phyloP scores from a whole-genome alignment of 2,888 invertebrate genomes.

The Mechanitis messenoides region DNA sequence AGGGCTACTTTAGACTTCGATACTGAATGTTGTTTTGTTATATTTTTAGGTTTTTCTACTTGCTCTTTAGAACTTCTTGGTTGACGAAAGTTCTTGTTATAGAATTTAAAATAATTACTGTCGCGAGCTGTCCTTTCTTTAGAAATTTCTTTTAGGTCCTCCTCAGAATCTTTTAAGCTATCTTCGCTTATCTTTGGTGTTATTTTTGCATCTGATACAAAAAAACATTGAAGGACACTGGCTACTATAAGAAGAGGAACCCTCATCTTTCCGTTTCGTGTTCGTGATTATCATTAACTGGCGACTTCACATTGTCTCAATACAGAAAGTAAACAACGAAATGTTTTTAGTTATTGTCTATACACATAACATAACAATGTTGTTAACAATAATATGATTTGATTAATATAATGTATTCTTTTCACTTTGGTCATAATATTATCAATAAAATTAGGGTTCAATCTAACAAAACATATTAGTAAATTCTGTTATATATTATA shows the following conservation, averaged over 20 bases:
- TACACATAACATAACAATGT: constrained; percentile 43
- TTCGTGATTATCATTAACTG: constrained; percentile 38
- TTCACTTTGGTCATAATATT: constrained; percentile 12
- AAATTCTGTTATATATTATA: no score
- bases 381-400: constrained; percentile 35
- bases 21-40: constrained; percentile 13
- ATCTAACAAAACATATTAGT: no score
- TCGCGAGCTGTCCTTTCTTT: constrained; percentile 11
- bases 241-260: constrained; percentile 13
- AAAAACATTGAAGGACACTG: constrained; percentile 8
- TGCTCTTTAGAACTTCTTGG: constrained; percentile 12
- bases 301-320: constrained; percentile 38
- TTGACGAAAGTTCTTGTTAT: constrained; percentile 16
- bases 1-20: constrained; percentile 30
- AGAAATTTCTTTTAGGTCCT: background rate
- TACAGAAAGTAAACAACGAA: constrained; percentile 49
- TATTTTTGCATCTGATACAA: constrained; percentile 8
- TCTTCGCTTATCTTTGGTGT: constrained; percentile 6
- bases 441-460: constrained; percentile 20
- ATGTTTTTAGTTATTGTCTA: constrained; percentile 52
- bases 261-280: constrained; percentile 26
- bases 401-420: constrained; percentile 39
- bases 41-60: constrained; percentile 10
- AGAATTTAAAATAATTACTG: constrained; percentile 17
- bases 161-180: background rate